Evolutionary conservation across 2,797 vertebrate species (phyloP), one percentile per base, ranked within the genome.

Genomic region (Nyctalus aviator): DNA sequence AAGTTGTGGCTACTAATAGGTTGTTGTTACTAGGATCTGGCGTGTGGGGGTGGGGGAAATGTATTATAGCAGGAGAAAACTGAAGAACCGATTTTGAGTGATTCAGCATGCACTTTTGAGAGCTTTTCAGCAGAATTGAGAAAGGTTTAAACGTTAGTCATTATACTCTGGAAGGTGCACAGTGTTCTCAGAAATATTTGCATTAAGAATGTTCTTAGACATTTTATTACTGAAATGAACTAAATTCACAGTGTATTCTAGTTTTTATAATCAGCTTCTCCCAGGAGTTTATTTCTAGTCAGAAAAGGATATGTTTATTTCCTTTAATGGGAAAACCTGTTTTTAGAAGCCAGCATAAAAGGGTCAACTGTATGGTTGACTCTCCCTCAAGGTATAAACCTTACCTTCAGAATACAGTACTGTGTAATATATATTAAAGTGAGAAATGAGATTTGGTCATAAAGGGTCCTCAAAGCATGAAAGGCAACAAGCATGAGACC

Each of bases 291-390:
- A 69, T 76, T 78, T 90, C 77, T 94, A 30, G 55, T 84, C 44
- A 89, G 55, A 89, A 92, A 79, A 17, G 5, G 62, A 48, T 79
- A 8, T 79, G 15, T 78, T 50, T 94, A 18, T 85, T 88, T 69
- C 75, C 44, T 81, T 68, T 69, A 37, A 57, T 25, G 25, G 23
- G 59, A 76, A 81, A 79, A 32, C 21, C 48, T 72, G 18, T 78
- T 86, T 90, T 77, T 59, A 83, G 76, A 77, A 88, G 50, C 32
- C 64, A 96, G 27, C 92, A 93, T 83, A 76, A 90, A 46, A 82
- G 57, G 12, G 7, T 69, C 78, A 37, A n/a, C 73, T 77, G 4
- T 86, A 15, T 59, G 44, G 35, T 76, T 95, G 46, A 37, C 21
- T 46, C 23, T 91, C 46, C 64, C 20, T 46, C 8, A 0, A 79